Percentiles rank a stretch among this genome's conserved stretches.
Evolutionary conservation across 2,113 vertebrate species (phyloP).

Genomic region (Phaethornis superciliosus): DNA sequence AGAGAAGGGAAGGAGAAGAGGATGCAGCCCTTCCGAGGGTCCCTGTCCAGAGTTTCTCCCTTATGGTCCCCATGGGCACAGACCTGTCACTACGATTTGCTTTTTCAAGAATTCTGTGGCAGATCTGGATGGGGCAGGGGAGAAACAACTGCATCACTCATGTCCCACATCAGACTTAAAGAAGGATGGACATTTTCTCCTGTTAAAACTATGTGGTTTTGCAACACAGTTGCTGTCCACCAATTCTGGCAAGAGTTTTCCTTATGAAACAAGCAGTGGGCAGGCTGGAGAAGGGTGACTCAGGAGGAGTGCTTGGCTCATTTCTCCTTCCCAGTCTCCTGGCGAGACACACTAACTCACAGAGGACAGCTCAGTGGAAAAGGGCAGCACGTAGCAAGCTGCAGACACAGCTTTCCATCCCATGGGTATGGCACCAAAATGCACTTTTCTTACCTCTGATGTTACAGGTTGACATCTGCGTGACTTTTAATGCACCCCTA

Average conservation of each 20-base stretch:
- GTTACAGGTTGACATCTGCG: background rate
- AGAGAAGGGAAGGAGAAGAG: background rate
- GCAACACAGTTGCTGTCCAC: background rate
- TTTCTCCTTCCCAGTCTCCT: background rate
- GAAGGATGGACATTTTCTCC: background rate
- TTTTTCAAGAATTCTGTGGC: background rate
- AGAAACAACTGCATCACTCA: background rate
- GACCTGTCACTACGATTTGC: rapidly evolving
- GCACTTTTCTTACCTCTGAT: background rate
- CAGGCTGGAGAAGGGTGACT: background rate
- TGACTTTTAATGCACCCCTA: background rate
- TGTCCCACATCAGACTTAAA: background rate
- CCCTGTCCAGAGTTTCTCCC: background rate
- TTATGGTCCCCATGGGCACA: background rate
- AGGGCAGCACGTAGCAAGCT: background rate
- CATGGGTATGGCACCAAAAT: background rate
- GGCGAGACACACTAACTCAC: rapidly evolving
- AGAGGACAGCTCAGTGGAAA: background rate
- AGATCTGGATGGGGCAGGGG: background rate
- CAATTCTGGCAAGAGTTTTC: background rate
- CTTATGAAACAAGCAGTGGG: background rate
- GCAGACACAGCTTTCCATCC: background rate
- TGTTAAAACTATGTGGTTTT: background rate
- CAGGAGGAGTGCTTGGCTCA: background rate
- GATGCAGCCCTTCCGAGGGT: background rate